A percentile compares a stretch with the other conserved stretches of the same genome.
Conservation (phyloP, 2,888 invertebrate genomes). For the Chironomus tentans region DNA sequence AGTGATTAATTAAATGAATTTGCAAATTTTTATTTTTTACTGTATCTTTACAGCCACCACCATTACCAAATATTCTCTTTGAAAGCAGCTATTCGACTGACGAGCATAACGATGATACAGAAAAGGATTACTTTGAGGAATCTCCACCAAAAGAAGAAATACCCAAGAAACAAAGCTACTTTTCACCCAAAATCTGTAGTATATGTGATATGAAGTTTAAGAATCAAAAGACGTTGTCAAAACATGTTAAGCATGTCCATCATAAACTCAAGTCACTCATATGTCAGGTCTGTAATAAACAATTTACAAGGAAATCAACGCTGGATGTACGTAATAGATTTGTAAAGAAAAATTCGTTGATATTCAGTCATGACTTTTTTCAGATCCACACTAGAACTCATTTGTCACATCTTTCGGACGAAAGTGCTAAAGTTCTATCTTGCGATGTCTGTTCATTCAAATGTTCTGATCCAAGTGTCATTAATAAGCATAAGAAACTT, state of each 20-base stretch:
- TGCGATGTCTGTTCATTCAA: conserved; percentile 60
- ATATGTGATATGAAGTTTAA: conserved; percentile 59
- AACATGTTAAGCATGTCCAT: conserved; percentile 63
- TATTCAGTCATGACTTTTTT: not conserved
- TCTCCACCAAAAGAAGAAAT: conserved; percentile 27
- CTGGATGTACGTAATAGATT: conserved; percentile 43
- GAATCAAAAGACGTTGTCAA: conserved; percentile 57
- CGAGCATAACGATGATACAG: not conserved
- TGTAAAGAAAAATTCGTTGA: not conserved
- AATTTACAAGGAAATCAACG: conserved; percentile 61
- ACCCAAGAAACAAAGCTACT: conserved; percentile 39
- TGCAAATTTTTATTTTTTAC: not conserved
- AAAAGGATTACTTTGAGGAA: not conserved
- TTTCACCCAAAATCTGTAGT: conserved; percentile 55
- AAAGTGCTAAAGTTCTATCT: conserved; percentile 57
- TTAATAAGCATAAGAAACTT: conserved; percentile 56
- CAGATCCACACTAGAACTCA: conserved; percentile 64
- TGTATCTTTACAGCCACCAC: not conserved
- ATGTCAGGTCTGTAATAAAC: conserved; percentile 65
- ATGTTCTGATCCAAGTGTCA: conserved; percentile 66
- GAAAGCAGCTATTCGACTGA: no score
- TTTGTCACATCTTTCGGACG: conserved; percentile 38
- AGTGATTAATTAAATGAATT: not conserved
- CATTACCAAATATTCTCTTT: not conserved
- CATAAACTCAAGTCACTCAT: conserved; percentile 63